Evolutionary conservation across 1,140 invertebrate genomes (phyloP).

Genomic region (Drosophila kohkoa): DNA sequence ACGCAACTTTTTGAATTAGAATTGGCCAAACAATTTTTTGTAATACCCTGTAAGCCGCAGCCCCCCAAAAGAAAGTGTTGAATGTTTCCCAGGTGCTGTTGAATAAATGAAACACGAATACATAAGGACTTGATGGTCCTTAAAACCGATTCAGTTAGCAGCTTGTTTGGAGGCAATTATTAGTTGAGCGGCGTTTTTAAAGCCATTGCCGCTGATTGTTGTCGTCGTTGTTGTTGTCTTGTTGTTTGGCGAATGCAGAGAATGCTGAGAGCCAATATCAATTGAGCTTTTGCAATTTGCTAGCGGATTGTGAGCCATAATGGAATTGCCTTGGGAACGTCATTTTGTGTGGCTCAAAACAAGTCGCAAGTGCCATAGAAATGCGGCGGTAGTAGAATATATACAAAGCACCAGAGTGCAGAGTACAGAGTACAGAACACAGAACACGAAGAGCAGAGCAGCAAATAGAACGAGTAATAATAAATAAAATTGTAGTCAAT

Average conservation of each 20-base stretch:
- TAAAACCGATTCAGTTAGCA: not conserved
- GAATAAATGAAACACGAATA: no score
- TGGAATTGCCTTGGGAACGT: slow-evolving; percentile 81
- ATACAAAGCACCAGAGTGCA: slow-evolving; percentile 27
- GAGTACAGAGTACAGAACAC: slow-evolving; percentile 19
- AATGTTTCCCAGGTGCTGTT: not conserved
- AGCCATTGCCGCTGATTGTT: slow-evolving; percentile 23
- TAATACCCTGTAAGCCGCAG: not conserved
- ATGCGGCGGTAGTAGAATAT: slow-evolving; percentile 20
- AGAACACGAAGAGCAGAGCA: slow-evolving; percentile 15
- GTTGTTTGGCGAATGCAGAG: slow-evolving; percentile 3
- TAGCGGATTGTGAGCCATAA: slow-evolving; percentile 69
- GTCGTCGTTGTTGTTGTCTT: not conserved
- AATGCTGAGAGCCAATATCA: slow-evolving; percentile 66
- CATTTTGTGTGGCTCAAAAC: slow-evolving; percentile 78
- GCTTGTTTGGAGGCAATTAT: slow-evolving; percentile 50
- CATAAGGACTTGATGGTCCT: no score
- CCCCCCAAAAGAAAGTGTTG: not conserved
- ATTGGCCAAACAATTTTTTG: slow-evolving; percentile 46
- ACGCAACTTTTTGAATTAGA: slow-evolving; percentile 68
- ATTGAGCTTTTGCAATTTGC: slow-evolving; percentile 77
- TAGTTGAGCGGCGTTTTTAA: slow-evolving; percentile 41
- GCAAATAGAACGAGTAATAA: slow-evolving; percentile 78
- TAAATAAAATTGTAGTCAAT: slow-evolving; percentile 82
- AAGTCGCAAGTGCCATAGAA: slow-evolving; percentile 63